Evolutionary conservation across 2,797 vertebrate species (phyloP).

Genomic region (Siniperca obscura): DNA sequence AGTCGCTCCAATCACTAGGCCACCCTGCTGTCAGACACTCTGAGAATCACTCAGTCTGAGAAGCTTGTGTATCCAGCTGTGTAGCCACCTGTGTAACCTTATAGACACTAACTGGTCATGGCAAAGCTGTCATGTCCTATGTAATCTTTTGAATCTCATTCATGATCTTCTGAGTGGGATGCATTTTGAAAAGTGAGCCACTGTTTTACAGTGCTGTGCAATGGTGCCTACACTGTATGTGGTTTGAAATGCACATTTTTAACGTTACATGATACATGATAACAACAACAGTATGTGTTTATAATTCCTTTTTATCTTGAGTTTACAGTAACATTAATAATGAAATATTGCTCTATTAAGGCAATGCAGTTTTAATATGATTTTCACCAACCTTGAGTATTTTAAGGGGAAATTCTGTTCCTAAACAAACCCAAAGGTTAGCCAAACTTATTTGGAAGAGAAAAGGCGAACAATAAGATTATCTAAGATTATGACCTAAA

Average conservation of each 20-base stretch:
- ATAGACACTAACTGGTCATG: slow-evolving; percentile 56
- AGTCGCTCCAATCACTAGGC: slow-evolving; percentile 58
- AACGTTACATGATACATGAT: too few relatives aligned
- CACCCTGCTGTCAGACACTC: slow-evolving; percentile 57
- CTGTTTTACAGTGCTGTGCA: not conserved
- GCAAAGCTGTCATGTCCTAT: slow-evolving; percentile 59
- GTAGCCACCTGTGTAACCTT: slow-evolving; percentile 68
- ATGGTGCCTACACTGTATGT: not conserved
- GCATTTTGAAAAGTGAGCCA: slow-evolving; percentile 23
- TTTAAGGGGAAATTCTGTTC: not conserved
- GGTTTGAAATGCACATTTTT: slow-evolving; percentile 1
- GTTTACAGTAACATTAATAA: not conserved
- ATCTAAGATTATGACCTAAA: not conserved
- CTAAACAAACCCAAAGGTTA: slow-evolving; percentile 6
- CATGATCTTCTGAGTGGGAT: slow-evolving; percentile 37
- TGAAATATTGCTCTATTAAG: not conserved
- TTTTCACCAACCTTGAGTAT: not conserved
- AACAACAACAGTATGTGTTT: slow-evolving; percentile 7
- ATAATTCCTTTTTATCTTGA: slow-evolving; percentile 2
- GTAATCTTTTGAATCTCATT: slow-evolving; percentile 54
- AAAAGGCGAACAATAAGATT: not conserved
- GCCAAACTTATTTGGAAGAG: not conserved
- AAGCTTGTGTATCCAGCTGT: slow-evolving; percentile 59
- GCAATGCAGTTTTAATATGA: not conserved
- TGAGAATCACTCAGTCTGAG: slow-evolving; percentile 64